Evolutionary conservation across 2,888 invertebrate genomes (phyloP), one percentile per base, ranked within the genome.

Genomic region (Exocentrus adspersus): DNA sequence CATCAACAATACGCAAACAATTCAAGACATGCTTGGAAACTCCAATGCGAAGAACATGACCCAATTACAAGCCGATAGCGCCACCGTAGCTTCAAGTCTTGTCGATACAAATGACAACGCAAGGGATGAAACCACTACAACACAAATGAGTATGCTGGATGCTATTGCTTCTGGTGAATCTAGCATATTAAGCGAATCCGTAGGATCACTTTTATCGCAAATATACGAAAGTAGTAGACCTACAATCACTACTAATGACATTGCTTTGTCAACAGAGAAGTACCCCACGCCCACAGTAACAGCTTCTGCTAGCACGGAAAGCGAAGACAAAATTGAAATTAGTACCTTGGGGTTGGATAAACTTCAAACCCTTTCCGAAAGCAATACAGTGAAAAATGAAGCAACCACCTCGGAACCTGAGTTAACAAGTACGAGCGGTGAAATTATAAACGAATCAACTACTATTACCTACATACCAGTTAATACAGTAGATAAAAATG

Each of bases 131-230:
- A 56, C 43, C 37, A 69, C 52, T 6, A 67, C 64, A 45, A 53
- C 59, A 12, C 32, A 46, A 57, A 9, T 17, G 5, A 42, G 28
- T 32, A 32, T 57, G 30, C 30, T 45, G 16, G 30, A 54, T 32
- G 54, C 51, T 7, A 48, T 21, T 21, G 45, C 52, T 14, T 32
- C 53, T 12, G 62, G 63, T 37, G 60, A 62, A 16, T 16, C 59
- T 37, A 54, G 41, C 21, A 48, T 65, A 30, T 58, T 73, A 20
- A 68, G 65, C 17, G 75, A 77, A 50, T 78, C 79, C 14, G 72
- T 80, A 28, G 76, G 71, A 48, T 76, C 77, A 1, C 57, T 80
- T 12, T 68, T 80, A 19, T 78, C 78, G 4, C 79, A 80, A 67
- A 72, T 80, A 20, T 72, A 70, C 50, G 67, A 64, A 43, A 60